A percentile compares a stretch with the other conserved stretches of the same genome.
phyloP scores from a whole-genome alignment of 2,113 vertebrate species.

The Prunella fulvescens region DNA sequence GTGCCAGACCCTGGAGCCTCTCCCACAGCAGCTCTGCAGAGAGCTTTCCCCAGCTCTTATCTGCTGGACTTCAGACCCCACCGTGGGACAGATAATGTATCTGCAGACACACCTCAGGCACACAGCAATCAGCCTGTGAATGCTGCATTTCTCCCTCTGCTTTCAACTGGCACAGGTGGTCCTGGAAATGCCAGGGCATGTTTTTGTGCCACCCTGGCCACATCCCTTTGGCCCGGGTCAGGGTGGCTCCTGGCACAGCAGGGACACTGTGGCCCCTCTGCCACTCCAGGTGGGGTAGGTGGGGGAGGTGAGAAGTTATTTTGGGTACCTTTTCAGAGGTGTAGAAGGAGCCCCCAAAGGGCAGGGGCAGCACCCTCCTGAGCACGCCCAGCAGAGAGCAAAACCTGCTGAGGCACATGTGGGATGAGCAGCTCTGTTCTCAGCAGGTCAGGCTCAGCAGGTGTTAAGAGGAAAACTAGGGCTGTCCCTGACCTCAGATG shows the following conservation, averaged over 20 bases:
- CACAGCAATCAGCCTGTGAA: background rate
- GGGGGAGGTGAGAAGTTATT: background rate
- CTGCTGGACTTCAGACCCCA: conserved; percentile 50
- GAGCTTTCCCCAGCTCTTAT: conserved; percentile 18
- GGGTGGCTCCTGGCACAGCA: background rate
- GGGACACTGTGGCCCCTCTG: background rate
- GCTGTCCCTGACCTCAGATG: background rate
- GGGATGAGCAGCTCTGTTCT: background rate
- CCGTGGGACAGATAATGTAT: background rate
- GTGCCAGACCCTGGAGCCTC: background rate
- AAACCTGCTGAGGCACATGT: accelerated
- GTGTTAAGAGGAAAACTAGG: background rate
- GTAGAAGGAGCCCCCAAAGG: background rate
- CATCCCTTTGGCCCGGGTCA: background rate
- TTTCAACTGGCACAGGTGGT: background rate
- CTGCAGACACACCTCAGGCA: conserved; percentile 12
- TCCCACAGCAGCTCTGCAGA: background rate
- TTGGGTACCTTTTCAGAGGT: background rate
- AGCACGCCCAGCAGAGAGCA: background rate
- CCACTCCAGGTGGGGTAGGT: background rate
- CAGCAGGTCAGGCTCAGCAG: background rate
- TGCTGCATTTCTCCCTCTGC: background rate
- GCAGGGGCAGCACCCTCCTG: background rate
- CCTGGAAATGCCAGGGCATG: background rate
- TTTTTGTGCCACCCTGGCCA: background rate